A percentile compares a stretch with the other conserved stretches of the same genome.
These are phyloP conservation scores for Bradypus variegatus DNA, from an alignment of 2,797 vertebrate genomes.

Conservation along the genomic window DNA sequence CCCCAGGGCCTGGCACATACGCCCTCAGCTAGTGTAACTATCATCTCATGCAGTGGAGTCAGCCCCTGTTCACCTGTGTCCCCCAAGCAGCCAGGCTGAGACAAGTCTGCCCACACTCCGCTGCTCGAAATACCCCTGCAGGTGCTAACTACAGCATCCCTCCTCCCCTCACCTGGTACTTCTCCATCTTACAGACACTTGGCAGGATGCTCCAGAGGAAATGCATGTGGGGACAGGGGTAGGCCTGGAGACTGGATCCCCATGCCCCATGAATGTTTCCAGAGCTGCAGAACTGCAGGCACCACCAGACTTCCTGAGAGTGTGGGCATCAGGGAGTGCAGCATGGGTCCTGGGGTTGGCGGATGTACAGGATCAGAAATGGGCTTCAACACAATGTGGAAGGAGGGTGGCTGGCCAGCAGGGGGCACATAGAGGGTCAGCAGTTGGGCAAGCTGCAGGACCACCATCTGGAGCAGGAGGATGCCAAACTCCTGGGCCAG, in stretches of 20 bases:
- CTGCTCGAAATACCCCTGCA: neutral
- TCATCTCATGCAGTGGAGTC: fast-evolving
- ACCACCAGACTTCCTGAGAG: neutral
- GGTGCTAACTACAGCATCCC: no score
- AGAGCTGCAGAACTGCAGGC: neutral
- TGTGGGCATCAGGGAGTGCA: neutral
- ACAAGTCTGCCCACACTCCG: fast-evolving
- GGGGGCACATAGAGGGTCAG: neutral
- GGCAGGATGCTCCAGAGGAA: no score
- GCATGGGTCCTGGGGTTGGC: fast-evolving
- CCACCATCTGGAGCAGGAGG: fast-evolving
- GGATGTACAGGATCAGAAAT: neutral
- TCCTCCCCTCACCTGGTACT: neutral
- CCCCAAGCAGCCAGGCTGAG: neutral
- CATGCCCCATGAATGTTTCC: neutral
- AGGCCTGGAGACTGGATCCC: neutral
- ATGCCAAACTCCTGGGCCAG: neutral
- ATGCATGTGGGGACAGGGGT: fast-evolving
- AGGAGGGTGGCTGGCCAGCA: neutral
- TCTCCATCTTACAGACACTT: neutral
- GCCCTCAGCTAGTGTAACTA: neutral
- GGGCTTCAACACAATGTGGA: neutral
- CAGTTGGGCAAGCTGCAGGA: neutral
- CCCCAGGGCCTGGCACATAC: no score
- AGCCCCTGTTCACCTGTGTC: fast-evolving